Conservation (phyloP, 2,888 invertebrate species). For the Drosophila niveifrons region DNA sequence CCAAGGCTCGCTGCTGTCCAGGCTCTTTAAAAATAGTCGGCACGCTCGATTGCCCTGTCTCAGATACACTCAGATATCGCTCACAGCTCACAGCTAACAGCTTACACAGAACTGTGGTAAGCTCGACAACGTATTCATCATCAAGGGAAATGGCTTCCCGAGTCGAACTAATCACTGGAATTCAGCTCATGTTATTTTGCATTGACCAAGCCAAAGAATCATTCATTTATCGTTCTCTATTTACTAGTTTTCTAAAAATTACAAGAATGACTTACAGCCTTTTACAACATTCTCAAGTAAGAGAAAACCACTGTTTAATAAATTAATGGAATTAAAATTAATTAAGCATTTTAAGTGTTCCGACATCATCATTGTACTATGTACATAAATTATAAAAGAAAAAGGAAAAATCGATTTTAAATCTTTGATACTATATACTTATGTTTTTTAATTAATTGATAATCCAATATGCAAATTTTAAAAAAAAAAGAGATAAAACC, state of each 20-base stretch:
- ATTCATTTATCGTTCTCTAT: background rate
- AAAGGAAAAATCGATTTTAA: too few species aligned
- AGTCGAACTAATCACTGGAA: slow-evolving; percentile 7
- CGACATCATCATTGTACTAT: too few species aligned
- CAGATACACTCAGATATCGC: slow-evolving; percentile 40
- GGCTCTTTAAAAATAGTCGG: slow-evolving; percentile 55
- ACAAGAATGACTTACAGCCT: background rate
- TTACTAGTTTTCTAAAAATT: background rate
- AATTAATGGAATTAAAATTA: too few species aligned
- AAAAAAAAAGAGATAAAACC: too few species aligned
- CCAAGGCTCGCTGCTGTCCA: slow-evolving; percentile 1
- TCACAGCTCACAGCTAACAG: background rate
- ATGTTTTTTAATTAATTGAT: too few species aligned
- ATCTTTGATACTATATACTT: too few species aligned
- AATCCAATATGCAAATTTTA: too few species aligned
- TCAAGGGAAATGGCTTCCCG: slow-evolving; percentile 5
- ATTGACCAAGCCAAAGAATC: background rate
- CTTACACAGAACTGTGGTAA: background rate
- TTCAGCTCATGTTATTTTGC: background rate
- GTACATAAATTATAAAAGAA: too few species aligned
- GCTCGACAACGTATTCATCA: slow-evolving; percentile 14
- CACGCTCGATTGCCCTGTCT: slow-evolving; percentile 35
- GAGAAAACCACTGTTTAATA: too few species aligned
- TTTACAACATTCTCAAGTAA: too few species aligned
- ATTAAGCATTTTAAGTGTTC: too few species aligned